Base-by-base conservation (phyloP, 1,140 invertebrate species). In the Bombus confusus region DNA sequence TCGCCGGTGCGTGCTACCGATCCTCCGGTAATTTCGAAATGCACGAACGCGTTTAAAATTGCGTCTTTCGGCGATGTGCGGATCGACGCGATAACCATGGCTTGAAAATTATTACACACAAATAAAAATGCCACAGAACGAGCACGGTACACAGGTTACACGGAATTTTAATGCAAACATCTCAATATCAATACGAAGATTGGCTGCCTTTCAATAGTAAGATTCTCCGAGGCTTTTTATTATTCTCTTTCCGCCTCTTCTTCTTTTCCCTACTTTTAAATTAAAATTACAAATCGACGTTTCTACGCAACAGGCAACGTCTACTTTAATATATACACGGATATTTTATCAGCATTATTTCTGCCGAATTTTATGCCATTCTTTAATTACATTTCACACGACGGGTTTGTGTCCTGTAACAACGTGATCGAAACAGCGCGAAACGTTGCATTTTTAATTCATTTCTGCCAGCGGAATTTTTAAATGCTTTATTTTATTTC, bases 1-100 rank as follows among this genome's bases (percentile, higher is more conserved):
- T 52, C 47, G 18, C 18, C 18, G 73, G 47, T 88, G 64, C 62
- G 64, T 57, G 73, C 47, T 66, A 78, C 41, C 75, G 43, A 47
- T 73, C 37, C 43, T n/a, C 59, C 57, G 62, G 34, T 87, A 88
- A 87, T 80, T 75, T 66, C 62, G 64, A 74, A 66, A 81, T 57
- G 59, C 78, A 85, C 83, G 78, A 85, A 85, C 43, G 77, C 43
- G 59, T 66, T 57, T 80, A 74, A 73, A 85, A 85, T 85, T 85
- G 76, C 83, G 83, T 73, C 77, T 80, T 85, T 85, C 77, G 66
- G 15, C 73, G 62, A 10, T 31, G 62, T n/a, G 41, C 28, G 66
- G 68, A 57, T 66, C 41, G 72, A 68, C 43, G 39, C 34, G 74
- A 34, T 79, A 71, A 73, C 68, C 28, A 59, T 72, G 68, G 6